These are phyloP conservation scores for Acyrthosiphon pisum DNA, from an alignment of 1,140 invertebrate genomes.

Conservation along the genomic window DNA sequence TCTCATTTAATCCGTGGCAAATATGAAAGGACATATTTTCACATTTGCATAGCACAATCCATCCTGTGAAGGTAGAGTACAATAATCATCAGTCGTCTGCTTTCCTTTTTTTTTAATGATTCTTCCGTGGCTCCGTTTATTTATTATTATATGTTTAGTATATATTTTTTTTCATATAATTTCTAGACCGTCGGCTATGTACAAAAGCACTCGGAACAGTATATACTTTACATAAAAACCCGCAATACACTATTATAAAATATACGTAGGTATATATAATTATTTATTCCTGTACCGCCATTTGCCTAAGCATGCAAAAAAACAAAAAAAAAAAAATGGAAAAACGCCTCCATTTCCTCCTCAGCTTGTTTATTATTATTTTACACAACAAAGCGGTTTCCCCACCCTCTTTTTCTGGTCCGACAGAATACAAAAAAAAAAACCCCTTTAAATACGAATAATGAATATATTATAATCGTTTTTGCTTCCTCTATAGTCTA, in stretches of 20 bases:
- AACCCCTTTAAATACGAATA: slow-evolving; percentile 44
- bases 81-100: slow-evolving; percentile 51
- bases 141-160: slow-evolving; percentile 44
- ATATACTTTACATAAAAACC: slow-evolving; percentile 49
- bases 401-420: slow-evolving; percentile 30
- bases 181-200: slow-evolving; percentile 28
- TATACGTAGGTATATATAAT: slow-evolving; percentile 46
- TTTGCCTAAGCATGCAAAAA: slow-evolving; percentile 49
- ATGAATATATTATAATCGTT: slow-evolving; percentile 53
- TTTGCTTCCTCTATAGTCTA: slow-evolving; percentile 35
- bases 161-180: slow-evolving; percentile 30
- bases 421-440: slow-evolving; percentile 37
- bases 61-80: slow-evolving; percentile 39
- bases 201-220: slow-evolving; percentile 47
- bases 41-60: slow-evolving; percentile 37
- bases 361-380: slow-evolving; percentile 53
- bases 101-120: slow-evolving; percentile 40
- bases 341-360: slow-evolving; percentile 49
- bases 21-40: slow-evolving; percentile 40
- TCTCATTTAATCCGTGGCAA: slow-evolving; percentile 32
- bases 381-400: slow-evolving; percentile 52
- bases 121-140: slow-evolving; percentile 40
- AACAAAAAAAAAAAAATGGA: slow-evolving; percentile 39
- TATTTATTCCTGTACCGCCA: slow-evolving; percentile 51
- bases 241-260: slow-evolving; percentile 50